These are phyloP conservation scores for Drosophila arizonae DNA, from an alignment of 1,140 invertebrate genomes.

Conservation along the genomic window DNA sequence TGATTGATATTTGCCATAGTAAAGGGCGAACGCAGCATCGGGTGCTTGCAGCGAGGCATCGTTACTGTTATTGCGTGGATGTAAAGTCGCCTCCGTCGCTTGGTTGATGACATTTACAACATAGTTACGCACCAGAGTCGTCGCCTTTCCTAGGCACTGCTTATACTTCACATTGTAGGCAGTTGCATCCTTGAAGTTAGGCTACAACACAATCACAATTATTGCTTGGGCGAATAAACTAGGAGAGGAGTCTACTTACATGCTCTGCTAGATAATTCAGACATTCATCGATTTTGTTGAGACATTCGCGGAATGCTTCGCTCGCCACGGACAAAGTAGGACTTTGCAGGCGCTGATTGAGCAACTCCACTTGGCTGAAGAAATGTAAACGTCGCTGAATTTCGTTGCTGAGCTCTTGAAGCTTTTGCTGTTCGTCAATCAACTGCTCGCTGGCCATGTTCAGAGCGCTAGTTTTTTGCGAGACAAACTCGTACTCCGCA, in stretches of 20 bases:
- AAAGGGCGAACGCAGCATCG: conserved; percentile 93
- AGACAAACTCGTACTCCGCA: conserved; percentile 92
- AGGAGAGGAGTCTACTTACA: conserved; percentile 84
- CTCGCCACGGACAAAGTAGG: conserved; percentile 91
- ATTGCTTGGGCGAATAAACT: not conserved
- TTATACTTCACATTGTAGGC: conserved; percentile 89
- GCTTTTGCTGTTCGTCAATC: conserved; percentile 92
- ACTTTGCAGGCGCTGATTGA: conserved; percentile 91
- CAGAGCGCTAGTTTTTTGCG: conserved; percentile 94
- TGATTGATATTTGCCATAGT: conserved; percentile 97
- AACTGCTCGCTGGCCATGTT: conserved; percentile 95
- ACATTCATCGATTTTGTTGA: conserved; percentile 94
- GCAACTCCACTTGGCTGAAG: conserved; percentile 92
- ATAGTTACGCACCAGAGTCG: conserved; percentile 90
- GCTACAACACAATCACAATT: conserved; percentile 75
- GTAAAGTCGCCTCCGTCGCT: conserved; percentile 89
- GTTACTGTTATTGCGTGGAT: conserved; percentile 73
- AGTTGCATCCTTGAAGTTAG: conserved; percentile 89
- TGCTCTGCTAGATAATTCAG: conserved; percentile 92
- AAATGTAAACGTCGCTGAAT: conserved; percentile 92
- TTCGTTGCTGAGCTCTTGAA: conserved; percentile 90
- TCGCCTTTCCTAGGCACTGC: conserved; percentile 90
- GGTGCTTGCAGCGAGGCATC: conserved; percentile 70
- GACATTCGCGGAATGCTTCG: conserved; percentile 91
- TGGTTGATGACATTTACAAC: conserved; percentile 88